These are phyloP conservation scores for Chymomyza amoena DNA, from an alignment of 2,888 invertebrate genomes.

Conservation along the genomic window DNA sequence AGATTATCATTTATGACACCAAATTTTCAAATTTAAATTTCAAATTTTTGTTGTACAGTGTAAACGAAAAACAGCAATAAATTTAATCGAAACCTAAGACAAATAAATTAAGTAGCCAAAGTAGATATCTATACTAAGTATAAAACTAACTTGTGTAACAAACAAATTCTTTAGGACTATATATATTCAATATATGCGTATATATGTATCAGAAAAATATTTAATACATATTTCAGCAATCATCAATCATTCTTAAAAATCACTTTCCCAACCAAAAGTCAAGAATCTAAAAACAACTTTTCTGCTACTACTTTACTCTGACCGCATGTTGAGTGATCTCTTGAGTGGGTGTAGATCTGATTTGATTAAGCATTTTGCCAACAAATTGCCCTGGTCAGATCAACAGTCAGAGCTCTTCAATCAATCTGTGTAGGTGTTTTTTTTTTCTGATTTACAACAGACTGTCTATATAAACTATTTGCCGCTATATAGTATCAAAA, in stretches of 20 bases:
- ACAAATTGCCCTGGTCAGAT: not conserved
- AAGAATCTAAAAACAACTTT: not conserved
- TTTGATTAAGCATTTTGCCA: constrained; percentile 3
- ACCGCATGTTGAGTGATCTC: not conserved
- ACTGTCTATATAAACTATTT: not conserved
- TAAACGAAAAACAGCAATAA: too few species aligned
- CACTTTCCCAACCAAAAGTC: not conserved
- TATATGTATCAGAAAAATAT: not conserved
- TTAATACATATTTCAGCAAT: not conserved
- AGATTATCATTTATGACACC: too few species aligned
- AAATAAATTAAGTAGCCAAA: too few species aligned
- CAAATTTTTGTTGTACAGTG: too few species aligned
- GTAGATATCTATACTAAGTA: too few species aligned
- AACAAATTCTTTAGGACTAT: too few species aligned
- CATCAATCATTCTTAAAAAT: not conserved
- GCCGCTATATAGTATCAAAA: not conserved
- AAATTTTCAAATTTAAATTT: too few species aligned
- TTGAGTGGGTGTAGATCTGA: not conserved
- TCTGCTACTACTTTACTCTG: not conserved
- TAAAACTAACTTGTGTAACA: too few species aligned
- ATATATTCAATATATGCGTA: too few species aligned
- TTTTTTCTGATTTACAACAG: not conserved
- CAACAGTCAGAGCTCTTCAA: not conserved
- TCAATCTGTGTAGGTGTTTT: not conserved
- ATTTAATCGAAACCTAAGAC: too few species aligned